These are phyloP conservation scores for Sisor rabdophorus DNA, from an alignment of 2,113 vertebrate genomes.

Conservation along the genomic window DNA sequence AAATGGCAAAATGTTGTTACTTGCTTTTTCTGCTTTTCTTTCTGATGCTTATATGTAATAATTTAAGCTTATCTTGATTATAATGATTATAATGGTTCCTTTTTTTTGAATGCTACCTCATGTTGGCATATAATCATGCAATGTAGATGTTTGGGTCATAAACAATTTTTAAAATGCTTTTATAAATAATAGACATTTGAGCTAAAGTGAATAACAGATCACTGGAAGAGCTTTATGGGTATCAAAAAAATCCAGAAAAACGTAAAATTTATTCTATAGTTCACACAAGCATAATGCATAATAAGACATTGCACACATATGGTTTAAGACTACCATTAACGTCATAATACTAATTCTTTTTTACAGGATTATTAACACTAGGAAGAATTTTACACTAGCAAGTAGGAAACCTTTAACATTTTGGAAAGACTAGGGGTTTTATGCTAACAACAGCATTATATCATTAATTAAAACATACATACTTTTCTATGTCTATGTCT, in stretches of 20 bases:
- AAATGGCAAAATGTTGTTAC: too few relatives aligned
- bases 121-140: background rate
- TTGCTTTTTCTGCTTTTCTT: too few relatives aligned
- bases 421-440: background rate
- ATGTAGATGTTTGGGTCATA: too few relatives aligned
- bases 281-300: background rate
- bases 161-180: background rate
- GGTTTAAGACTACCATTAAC: background rate
- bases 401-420: background rate
- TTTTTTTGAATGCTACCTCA: too few relatives aligned
- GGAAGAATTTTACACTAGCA: too few relatives aligned
- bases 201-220: background rate
- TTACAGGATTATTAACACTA: too few relatives aligned
- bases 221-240: background rate
- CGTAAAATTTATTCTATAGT: background rate
- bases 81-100: too few relatives aligned
- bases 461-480: background rate
- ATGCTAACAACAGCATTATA: background rate
- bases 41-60: background rate
- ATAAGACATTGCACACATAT: background rate
- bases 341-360: too few relatives aligned
- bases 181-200: background rate
- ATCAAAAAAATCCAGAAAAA: background rate
- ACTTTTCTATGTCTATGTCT: background rate
- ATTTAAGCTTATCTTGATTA: too few relatives aligned